Conservation (phyloP, 2,113 vertebrate species). For the Platichthys stellatus region DNA sequence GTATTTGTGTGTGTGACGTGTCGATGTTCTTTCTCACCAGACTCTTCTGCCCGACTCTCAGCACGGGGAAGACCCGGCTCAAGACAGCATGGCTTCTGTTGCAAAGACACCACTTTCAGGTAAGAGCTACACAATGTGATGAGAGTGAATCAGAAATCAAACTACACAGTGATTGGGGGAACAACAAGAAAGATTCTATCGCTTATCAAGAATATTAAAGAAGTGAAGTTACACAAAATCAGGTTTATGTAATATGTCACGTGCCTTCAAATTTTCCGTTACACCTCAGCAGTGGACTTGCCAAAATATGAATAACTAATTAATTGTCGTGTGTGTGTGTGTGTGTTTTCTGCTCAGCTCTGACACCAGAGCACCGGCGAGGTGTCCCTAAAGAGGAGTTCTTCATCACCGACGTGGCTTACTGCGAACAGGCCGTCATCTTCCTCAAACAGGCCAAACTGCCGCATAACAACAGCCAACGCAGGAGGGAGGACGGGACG, state of each 20-base stretch:
- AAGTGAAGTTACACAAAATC: no score
- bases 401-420: slow-evolving; percentile 88
- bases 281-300: not conserved
- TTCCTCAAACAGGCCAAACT: slow-evolving; percentile 82
- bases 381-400: slow-evolving; percentile 76
- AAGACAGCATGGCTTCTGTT: slow-evolving; percentile 74
- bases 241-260: not conserved
- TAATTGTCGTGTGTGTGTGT: not conserved
- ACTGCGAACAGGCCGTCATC: slow-evolving; percentile 88
- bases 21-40: slow-evolving; percentile 55
- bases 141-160: no score
- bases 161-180: no score
- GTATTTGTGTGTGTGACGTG: slow-evolving; percentile 23
- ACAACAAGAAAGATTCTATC: no score
- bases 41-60: slow-evolving; percentile 65
- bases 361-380: slow-evolving; percentile 59
- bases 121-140: slow-evolving; percentile 28
- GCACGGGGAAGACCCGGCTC: slow-evolving; percentile 60
- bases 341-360: slow-evolving; percentile 31
- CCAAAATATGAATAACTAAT: not conserved
- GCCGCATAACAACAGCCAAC: slow-evolving; percentile 65
- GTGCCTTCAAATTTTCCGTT: not conserved
- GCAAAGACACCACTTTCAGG: slow-evolving; percentile 73
- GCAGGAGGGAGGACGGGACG: slow-evolving; percentile 78
- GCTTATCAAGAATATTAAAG: no score